Evolutionary conservation across 53 echinoderm and acorn worm genomes (phyloP).

Genomic region (Pentamera pediparva): DNA sequence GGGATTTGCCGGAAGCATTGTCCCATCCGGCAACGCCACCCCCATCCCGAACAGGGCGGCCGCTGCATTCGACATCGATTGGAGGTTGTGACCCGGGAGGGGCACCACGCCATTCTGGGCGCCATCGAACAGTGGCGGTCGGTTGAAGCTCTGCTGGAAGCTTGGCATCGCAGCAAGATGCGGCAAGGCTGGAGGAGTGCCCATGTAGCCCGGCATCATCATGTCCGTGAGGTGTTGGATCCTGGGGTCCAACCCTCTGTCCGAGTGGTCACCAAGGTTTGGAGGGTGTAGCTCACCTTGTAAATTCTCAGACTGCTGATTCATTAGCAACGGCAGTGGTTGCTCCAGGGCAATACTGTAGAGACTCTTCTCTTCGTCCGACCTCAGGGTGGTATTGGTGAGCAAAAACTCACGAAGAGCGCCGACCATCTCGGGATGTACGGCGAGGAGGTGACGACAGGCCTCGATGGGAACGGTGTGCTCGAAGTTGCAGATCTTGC

Average conservation of each 20-base stretch:
- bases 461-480: not conserved
- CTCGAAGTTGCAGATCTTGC: slow-evolving; percentile 23
- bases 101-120: slow-evolving; percentile 26
- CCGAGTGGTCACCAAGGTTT: not conserved
- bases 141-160: slow-evolving; percentile 24
- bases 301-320: not conserved
- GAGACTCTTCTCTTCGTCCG: not conserved
- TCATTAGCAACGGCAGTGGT: slow-evolving; percentile 12
- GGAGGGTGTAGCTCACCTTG: not conserved
- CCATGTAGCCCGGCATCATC: not conserved
- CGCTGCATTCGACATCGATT: slow-evolving; percentile 12
- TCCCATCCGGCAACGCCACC: slow-evolving; percentile 9
- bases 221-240: slow-evolving; percentile 24
- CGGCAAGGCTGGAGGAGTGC: not conserved
- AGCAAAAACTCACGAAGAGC: slow-evolving; percentile 15
- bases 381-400: not conserved
- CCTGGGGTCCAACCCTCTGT: not conserved
- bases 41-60: slow-evolving; percentile 21
- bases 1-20: not conserved
- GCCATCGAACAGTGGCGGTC: slow-evolving; percentile 14
- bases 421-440: slow-evolving; percentile 22
- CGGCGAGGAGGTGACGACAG: slow-evolving; percentile 19
- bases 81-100: slow-evolving; percentile 3
- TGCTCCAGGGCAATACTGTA: slow-evolving; percentile 18
- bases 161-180: slow-evolving; percentile 17